Evolutionary conservation across 2,797 vertebrate species (phyloP), one percentile per base, ranked within the genome.

Genomic region (Monodelphis domestica): DNA sequence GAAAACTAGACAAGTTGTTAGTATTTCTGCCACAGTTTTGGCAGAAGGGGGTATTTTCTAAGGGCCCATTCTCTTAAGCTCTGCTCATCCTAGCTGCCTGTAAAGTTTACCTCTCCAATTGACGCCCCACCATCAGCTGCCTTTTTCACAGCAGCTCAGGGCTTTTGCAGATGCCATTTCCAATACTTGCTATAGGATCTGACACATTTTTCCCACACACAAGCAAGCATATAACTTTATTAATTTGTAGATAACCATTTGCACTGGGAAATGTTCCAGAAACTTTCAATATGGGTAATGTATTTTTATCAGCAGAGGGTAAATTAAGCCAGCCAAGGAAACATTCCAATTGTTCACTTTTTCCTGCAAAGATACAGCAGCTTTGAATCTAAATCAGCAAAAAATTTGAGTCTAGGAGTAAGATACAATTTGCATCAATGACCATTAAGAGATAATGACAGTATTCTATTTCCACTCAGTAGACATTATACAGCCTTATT

Each of bases 311-410:
- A 92, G 89, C 89, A 57, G 56, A 97, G 12, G 96, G 94, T 97
- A 97, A 96, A 98, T 94, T 95, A 93, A 96, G 96, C 63, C 89
- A 95, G 9, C 53, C 95, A 93, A 96, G 95, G 95, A 97, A 98
- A 93, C 52, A 95, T 59, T 93, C 55, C 84, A 89, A 90, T 97
- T 97, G 92, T 95, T 89, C 51, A 94, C 30, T 95, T 88, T 24
- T 24, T 5, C 57, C 1, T 89, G 53, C 91, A 97, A 63, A 95
- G 92, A 95, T 3, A 53, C 95, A 38, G 28, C 4, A 54, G 54
- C 90, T 97, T 93, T 96, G 90, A 97, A 96, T 51, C 0, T 0
- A 90, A 92, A 95, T 97, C 95, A 95, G 89, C 93, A 94, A 57
- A 97, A 95, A 96, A 28, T 12, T 12, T 56, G 89, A 92, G n/a